Conservation (phyloP, 2,888 invertebrate species). For the Drosophila kokeensis region DNA sequence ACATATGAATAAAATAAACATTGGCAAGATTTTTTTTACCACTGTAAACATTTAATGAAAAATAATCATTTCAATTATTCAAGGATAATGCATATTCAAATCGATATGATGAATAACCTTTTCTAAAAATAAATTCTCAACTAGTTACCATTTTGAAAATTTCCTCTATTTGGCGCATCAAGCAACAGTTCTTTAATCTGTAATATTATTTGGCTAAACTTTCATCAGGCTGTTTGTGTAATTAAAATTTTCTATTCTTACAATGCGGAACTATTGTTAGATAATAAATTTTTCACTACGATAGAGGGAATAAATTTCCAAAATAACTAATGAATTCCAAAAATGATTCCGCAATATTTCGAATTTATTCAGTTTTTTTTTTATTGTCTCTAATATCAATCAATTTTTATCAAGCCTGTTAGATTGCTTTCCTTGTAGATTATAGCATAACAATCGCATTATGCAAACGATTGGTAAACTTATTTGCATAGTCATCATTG, state of each 20-base stretch:
- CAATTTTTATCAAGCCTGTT: neutral
- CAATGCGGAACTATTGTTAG: neutral
- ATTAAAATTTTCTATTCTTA: neutral
- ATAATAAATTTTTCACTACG: neutral
- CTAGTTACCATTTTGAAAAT: neutral
- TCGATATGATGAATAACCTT: neutral
- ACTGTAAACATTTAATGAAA: no score
- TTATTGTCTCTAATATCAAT: neutral
- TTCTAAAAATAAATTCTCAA: neutral
- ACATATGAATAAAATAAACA: neutral
- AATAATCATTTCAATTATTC: no score
- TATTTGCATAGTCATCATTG: slow-evolving; percentile 30
- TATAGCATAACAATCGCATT: slow-evolving; percentile 5
- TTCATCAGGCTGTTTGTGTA: neutral
- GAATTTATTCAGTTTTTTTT: neutral
- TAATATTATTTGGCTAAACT: neutral
- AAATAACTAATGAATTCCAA: neutral
- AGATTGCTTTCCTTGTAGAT: neutral
- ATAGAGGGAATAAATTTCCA: neutral
- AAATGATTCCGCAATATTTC: neutral
- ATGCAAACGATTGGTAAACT: slow-evolving; percentile 17
- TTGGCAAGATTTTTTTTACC: no score
- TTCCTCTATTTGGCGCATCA: no score
- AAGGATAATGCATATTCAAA: neutral
- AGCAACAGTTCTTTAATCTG: neutral